Evolutionary conservation across 2,113 vertebrate genomes (phyloP).

Genomic region (Arizona elegans): DNA sequence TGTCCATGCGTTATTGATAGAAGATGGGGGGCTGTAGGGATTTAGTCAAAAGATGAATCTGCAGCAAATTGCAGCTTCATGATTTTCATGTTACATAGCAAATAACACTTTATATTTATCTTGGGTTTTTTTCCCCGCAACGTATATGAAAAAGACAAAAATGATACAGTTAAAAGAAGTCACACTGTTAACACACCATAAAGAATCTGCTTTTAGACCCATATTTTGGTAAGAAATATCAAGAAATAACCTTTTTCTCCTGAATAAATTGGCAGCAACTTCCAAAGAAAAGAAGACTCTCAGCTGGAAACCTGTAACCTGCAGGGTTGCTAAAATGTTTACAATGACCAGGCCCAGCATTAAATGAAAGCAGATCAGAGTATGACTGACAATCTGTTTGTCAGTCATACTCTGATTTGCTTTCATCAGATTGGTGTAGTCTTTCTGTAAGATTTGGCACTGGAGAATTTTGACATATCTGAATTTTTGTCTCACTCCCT

Average conservation of each 20-base stretch:
- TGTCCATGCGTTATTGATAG: not conserved
- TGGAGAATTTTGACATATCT: not conserved
- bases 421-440: not conserved
- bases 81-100: not conserved
- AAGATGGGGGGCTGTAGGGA: not conserved
- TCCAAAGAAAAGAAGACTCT: not conserved
- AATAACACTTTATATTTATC: not conserved
- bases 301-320: not conserved
- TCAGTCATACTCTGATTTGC: too few relatives aligned
- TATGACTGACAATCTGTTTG: not conserved
- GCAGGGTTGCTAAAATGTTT: not conserved
- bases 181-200: not conserved
- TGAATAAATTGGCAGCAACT: not conserved
- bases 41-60: not conserved
- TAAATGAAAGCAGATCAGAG: not conserved
- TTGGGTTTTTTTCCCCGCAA: not conserved
- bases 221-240: not conserved
- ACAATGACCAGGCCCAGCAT: not conserved
- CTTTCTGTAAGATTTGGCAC: not conserved
- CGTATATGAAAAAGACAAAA: not conserved
- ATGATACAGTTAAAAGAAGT: not conserved
- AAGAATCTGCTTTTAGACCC: not conserved
- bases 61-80: not conserved
- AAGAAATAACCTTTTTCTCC: not conserved
- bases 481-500: not conserved